Percentiles rank a stretch among this genome's conserved stretches.
Evolutionary conservation across 1,140 invertebrate species (phyloP).

Genomic region (Asobara japonica): DNA sequence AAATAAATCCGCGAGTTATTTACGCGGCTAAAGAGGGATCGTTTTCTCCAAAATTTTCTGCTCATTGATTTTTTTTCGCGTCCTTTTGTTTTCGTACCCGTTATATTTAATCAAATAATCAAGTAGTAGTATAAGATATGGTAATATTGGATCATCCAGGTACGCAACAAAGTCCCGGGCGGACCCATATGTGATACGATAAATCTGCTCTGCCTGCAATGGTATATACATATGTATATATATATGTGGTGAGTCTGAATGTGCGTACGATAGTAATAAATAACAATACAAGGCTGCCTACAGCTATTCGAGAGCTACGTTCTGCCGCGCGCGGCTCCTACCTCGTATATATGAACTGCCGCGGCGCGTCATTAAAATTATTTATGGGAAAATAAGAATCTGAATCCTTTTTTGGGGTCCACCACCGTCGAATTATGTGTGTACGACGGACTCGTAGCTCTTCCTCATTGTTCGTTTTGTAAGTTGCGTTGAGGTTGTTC

Average conservation of each 20-base stretch:
- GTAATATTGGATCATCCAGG: not conserved
- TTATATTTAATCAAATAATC: not conserved
- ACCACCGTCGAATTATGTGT: conserved; percentile 15
- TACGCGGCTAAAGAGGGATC: too few relatives aligned
- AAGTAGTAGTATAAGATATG: not conserved
- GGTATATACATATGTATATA: too few relatives aligned
- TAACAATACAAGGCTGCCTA: conserved; percentile 57
- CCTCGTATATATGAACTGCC: conserved; percentile 54
- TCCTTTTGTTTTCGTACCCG: not conserved
- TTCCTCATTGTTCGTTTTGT: not conserved
- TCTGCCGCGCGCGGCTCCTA: conserved; percentile 35
- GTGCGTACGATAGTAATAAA: conserved; percentile 47
- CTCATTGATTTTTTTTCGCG: too few relatives aligned
- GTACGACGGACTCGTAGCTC: conserved; percentile 6
- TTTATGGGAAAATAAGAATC: conserved; percentile 62
- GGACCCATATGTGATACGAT: not conserved
- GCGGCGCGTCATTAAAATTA: conserved; percentile 61
- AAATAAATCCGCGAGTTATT: too few relatives aligned
- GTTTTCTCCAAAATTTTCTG: too few relatives aligned
- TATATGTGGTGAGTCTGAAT: conserved; percentile 30
- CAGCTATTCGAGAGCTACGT: conserved; percentile 42
- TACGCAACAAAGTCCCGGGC: not conserved
- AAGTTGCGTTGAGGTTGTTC: too few relatives aligned
- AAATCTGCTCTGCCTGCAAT: not conserved
- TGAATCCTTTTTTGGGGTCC: conserved; percentile 45